A percentile compares a stretch with the other conserved stretches of the same genome.
phyloP scores from a whole-genome alignment of 2,888 invertebrate genomes.

The Mimas tiliae region DNA sequence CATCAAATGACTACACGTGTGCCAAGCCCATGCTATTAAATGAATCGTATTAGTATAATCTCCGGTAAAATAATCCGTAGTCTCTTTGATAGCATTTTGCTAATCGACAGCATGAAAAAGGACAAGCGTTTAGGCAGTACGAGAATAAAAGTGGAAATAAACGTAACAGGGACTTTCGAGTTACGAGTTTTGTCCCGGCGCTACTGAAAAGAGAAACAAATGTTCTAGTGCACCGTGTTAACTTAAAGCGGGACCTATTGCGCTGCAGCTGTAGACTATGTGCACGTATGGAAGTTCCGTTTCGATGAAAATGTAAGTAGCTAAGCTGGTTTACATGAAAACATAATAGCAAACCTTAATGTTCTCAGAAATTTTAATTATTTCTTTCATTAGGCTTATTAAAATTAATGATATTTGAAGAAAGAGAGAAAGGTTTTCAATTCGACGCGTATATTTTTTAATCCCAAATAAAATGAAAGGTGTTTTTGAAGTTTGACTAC shows the following conservation, averaged over 20 bases:
- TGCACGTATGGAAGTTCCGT: neutral
- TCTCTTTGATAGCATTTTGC: too few relatives aligned
- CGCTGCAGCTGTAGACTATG: constrained; percentile 4
- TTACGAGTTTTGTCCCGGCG: constrained; percentile 15
- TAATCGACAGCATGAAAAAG: constrained; percentile 6
- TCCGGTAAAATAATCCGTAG: too few relatives aligned
- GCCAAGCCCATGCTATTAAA: too few relatives aligned
- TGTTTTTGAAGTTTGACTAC: too few relatives aligned
- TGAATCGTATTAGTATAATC: too few relatives aligned
- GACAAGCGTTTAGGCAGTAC: neutral
- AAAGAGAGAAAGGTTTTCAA: too few relatives aligned
- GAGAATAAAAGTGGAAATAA: constrained; percentile 6
- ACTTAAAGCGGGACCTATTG: constrained; percentile 2
- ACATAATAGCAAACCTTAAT: neutral
- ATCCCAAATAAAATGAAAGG: too few relatives aligned
- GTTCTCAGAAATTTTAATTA: neutral
- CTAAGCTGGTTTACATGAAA: neutral
- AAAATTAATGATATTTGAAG: too few relatives aligned
- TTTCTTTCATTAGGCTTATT: too few relatives aligned
- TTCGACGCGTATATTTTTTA: too few relatives aligned
- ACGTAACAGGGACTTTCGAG: constrained; percentile 2
- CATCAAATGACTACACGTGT: too few relatives aligned
- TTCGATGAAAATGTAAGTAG: constrained; percentile 5
- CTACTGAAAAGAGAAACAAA: neutral
- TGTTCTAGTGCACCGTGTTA: constrained; percentile 2